phyloP scores from a whole-genome alignment of 2,797 vertebrate genomes.

The Echeneis naucrates region DNA sequence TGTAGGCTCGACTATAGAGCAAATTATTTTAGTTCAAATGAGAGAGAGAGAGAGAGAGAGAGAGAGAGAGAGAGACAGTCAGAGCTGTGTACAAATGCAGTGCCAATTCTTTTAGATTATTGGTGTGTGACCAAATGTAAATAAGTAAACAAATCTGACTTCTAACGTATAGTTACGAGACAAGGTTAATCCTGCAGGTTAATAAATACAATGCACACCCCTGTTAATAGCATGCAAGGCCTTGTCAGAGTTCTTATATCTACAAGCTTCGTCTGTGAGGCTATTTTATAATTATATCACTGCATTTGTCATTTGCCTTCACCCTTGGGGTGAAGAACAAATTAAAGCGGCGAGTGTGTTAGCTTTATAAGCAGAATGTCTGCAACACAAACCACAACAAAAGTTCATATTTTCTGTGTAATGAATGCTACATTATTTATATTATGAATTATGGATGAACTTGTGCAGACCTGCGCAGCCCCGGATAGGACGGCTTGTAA shows the following conservation, averaged over 20 bases:
- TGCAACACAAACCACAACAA: constrained; percentile 76
- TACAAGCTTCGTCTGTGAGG: constrained; percentile 73
- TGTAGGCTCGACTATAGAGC: constrained; percentile 30
- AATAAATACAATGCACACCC: constrained; percentile 79
- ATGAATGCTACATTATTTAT: constrained; percentile 89
- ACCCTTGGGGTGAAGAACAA: constrained; percentile 84
- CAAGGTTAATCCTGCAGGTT: constrained; percentile 81
- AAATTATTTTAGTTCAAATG: constrained; percentile 42
- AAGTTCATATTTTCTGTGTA: constrained; percentile 86
- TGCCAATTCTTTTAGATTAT: constrained; percentile 53
- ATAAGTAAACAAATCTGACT: constrained; percentile 74
- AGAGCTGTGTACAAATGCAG: constrained; percentile 33
- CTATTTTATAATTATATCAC: constrained; percentile 83
- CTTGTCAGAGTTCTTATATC: constrained; percentile 75
- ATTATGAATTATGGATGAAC: constrained; percentile 86
- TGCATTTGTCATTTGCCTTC: constrained; percentile 83
- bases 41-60: no score
- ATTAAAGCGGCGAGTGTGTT: constrained; percentile 83
- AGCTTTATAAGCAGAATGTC: constrained; percentile 80
- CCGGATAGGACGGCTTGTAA: constrained; percentile 74
- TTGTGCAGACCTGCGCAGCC: constrained; percentile 75
- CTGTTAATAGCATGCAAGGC: constrained; percentile 68
- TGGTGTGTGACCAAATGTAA: constrained; percentile 69
- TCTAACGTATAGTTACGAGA: constrained; percentile 59
- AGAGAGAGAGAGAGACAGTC: constrained; percentile 32